phyloP scores from a whole-genome alignment of 2,888 invertebrate species.

The Keiferia lycopersicella region DNA sequence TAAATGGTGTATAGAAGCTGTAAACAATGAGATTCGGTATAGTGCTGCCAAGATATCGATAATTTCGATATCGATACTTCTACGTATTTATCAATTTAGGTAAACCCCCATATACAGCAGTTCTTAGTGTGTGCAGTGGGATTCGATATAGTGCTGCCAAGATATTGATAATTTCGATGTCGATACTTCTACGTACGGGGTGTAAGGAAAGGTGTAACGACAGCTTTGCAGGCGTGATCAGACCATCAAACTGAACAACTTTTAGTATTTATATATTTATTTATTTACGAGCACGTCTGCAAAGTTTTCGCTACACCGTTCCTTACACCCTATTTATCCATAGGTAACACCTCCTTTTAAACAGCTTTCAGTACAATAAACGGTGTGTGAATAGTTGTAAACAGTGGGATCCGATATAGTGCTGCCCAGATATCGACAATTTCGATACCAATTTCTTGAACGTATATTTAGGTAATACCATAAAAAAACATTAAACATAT shows the following conservation, averaged over 20 bases:
- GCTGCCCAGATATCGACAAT: neutral
- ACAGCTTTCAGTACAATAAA: neutral
- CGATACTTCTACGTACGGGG: no score
- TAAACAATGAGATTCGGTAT: neutral
- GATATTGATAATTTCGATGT: neutral
- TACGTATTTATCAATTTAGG: no score
- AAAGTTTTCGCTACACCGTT: no score
- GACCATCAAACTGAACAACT: no score
- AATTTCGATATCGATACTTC: no score
- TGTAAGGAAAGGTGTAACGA: no score
- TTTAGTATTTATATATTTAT: no score
- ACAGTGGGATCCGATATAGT: neutral
- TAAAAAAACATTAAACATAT: no score
- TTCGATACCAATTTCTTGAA: no score
- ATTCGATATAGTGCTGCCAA: neutral
- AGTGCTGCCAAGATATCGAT: neutral
- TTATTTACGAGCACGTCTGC: no score
- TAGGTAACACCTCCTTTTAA: neutral
- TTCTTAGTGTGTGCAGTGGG: neutral
- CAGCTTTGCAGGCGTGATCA: no score
- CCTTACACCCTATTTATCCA: no score
- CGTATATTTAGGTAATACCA: slow-evolving; percentile 1
- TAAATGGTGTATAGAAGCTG: neutral
- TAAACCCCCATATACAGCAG: neutral
- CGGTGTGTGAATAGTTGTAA: neutral